phyloP scores from a whole-genome alignment of 2,797 vertebrate genomes.

The Paedocypris micromegethes region DNA sequence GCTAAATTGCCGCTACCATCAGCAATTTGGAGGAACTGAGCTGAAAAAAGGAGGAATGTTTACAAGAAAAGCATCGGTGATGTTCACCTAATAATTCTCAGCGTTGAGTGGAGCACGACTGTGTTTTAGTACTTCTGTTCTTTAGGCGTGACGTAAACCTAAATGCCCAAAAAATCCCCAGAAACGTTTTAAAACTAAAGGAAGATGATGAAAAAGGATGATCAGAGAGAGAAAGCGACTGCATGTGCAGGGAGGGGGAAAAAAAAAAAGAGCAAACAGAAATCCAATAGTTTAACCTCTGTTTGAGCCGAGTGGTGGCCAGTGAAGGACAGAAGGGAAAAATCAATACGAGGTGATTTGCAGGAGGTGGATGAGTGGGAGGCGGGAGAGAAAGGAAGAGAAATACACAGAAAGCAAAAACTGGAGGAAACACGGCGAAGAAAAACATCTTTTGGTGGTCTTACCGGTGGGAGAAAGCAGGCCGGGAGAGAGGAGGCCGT shows the following conservation, averaged over 20 bases:
- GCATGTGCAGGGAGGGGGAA: slow-evolving; percentile 23
- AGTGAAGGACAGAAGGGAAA: slow-evolving; percentile 71
- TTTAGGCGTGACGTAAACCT: background rate
- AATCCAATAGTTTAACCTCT: slow-evolving; percentile 75
- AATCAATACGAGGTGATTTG: slow-evolving; percentile 78
- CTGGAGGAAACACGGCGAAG: background rate
- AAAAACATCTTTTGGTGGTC: background rate
- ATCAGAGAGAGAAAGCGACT: slow-evolving; percentile 33
- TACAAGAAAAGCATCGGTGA: background rate
- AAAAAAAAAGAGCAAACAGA: slow-evolving; percentile 52
- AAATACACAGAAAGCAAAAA: slow-evolving; percentile 12
- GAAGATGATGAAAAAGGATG: slow-evolving; percentile 23
- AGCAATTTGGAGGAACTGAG: slow-evolving; percentile 40
- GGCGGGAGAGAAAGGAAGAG: slow-evolving; percentile 4
- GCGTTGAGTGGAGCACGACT: slow-evolving; percentile 3
- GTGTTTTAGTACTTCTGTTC: background rate
- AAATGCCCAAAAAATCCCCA: slow-evolving; percentile 1
- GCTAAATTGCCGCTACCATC: slow-evolving; percentile 51
- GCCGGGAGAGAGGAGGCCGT: slow-evolving; percentile 76
- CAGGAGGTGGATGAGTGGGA: slow-evolving; percentile 53
- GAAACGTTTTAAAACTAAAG: slow-evolving; percentile 21
- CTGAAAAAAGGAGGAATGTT: slow-evolving; percentile 11
- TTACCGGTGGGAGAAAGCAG: slow-evolving; percentile 83
- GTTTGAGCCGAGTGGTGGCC: slow-evolving; percentile 61
- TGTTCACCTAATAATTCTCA: slow-evolving; percentile 4